Percentiles rank a stretch among this genome's conserved stretches.
These are phyloP conservation scores for Rhinolophus ferrumequinum DNA, from an alignment of 2,113 vertebrate genomes.

Conservation along the genomic window DNA sequence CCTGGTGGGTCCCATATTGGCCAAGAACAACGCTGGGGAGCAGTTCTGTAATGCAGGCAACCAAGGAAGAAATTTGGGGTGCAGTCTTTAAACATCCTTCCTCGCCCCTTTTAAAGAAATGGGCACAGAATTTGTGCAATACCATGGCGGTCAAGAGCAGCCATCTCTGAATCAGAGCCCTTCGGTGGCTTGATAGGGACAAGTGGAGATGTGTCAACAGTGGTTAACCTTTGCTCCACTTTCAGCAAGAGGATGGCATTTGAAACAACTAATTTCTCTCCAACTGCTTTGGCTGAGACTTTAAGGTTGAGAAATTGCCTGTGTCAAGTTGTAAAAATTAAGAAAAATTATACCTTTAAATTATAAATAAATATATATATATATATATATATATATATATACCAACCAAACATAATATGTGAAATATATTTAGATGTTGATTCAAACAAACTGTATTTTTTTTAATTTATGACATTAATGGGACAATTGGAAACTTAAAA, in stretches of 20 bases:
- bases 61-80: not conserved
- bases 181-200: not conserved
- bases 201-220: not conserved
- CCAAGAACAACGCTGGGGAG: not conserved
- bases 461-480: not conserved
- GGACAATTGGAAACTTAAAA: not conserved
- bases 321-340: not conserved
- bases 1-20: too few relatives aligned
- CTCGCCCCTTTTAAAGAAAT: not conserved
- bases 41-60: not conserved
- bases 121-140: not conserved
- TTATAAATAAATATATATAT: not conserved
- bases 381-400: not conserved
- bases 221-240: not conserved
- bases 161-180: not conserved
- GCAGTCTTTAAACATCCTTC: not conserved
- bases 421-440: not conserved
- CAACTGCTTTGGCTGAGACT: not conserved
- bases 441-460: slow-evolving; percentile 11
- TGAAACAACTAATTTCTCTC: not conserved
- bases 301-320: not conserved
- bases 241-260: not conserved
- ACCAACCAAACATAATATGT: not conserved
- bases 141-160: not conserved
- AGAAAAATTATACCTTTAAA: not conserved